These are phyloP conservation scores for Lonchura striata DNA, from an alignment of 2,113 vertebrate genomes.

Conservation along the genomic window DNA sequence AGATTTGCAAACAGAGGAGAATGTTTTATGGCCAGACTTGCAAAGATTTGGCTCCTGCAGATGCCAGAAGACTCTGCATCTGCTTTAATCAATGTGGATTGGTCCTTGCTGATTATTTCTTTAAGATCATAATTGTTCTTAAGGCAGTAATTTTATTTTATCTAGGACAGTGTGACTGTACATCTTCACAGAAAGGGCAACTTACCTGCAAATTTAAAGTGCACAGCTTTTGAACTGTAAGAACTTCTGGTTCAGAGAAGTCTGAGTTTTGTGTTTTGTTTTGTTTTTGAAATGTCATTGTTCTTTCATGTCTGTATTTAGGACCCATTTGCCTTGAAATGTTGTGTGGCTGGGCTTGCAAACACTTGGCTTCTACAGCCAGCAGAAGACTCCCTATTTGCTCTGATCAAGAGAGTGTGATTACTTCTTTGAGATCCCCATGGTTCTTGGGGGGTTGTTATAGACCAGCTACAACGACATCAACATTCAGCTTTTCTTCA, in stretches of 20 bases:
- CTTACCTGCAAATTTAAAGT: background rate
- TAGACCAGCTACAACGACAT: background rate
- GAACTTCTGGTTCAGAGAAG: background rate
- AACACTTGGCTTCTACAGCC: background rate
- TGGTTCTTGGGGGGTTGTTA: background rate
- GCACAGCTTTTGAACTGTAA: background rate
- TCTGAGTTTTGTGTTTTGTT: background rate
- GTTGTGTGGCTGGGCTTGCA: background rate
- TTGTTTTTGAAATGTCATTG: background rate
- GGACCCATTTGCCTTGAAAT: background rate
- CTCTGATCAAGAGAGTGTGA: background rate
- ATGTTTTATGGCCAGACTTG: slow-evolving; percentile 35
- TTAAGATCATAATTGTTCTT: background rate
- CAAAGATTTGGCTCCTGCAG: slow-evolving; percentile 32
- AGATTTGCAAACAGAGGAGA: slow-evolving; percentile 49
- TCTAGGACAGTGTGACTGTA: background rate
- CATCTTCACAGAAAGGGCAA: background rate
- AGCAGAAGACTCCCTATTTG: background rate
- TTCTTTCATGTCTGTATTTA: background rate
- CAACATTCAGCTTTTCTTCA: background rate
- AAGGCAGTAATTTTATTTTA: background rate
- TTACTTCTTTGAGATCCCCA: background rate
- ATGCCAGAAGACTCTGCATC: slow-evolving; percentile 8
- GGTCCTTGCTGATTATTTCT: slow-evolving; percentile 11
- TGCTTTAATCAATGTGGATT: slow-evolving; percentile 23